Conservation (phyloP, 2,888 invertebrate genomes). For the Euplexia lucipara region DNA sequence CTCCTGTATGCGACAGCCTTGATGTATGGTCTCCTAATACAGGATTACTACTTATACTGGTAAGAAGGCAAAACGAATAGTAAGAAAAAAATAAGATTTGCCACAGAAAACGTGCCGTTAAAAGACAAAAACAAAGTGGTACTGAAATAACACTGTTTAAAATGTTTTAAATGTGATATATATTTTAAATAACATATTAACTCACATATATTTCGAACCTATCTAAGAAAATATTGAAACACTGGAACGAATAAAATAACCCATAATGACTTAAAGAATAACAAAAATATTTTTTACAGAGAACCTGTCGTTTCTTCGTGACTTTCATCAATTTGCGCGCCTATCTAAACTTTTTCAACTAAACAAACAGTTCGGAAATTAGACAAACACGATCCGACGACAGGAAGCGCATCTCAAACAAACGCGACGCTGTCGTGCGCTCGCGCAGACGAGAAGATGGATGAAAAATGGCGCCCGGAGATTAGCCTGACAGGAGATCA, state of each 20-base stretch:
- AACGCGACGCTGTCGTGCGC: constrained; percentile 70
- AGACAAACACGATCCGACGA: constrained; percentile 78
- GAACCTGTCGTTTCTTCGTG: constrained; percentile 71
- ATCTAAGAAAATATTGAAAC: too few species aligned
- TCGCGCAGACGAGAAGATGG: constrained; percentile 64
- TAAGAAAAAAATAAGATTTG: too few species aligned
- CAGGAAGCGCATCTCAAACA: constrained; percentile 77
- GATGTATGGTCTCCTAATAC: too few species aligned
- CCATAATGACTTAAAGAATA: constrained; percentile 59
- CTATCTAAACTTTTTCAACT: constrained; percentile 76
- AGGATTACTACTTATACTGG: too few species aligned
- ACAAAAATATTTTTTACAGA: constrained; percentile 51
- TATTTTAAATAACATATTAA: constrained; percentile 17
- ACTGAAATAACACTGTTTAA: constrained; percentile 16
- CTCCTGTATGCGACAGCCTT: too few species aligned
- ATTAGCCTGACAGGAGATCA: constrained; percentile 62
- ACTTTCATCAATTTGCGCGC: constrained; percentile 81
- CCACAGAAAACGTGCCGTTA: too few species aligned
- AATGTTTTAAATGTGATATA: constrained; percentile 11
- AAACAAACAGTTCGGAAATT: constrained; percentile 81
- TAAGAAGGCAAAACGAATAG: too few species aligned
- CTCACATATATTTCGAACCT: constrained; percentile 5
- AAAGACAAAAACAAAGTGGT: too few species aligned
- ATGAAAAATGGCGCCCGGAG: constrained; percentile 65
- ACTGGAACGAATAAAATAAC: too few species aligned